Base-by-base conservation (phyloP, 2,797 vertebrate species). In the Sorex maritimensis region DNA sequence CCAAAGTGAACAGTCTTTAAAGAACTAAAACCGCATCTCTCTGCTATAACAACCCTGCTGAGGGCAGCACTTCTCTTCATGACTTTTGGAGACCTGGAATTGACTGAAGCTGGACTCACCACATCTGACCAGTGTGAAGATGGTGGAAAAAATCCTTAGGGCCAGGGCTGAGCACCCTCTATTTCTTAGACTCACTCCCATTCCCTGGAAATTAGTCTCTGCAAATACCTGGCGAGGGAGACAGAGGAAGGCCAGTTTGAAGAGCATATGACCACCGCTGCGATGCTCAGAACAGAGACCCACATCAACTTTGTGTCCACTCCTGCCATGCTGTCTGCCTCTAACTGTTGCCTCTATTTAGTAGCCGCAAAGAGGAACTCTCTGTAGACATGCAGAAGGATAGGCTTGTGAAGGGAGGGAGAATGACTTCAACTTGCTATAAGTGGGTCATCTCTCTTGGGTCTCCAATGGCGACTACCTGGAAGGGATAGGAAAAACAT, bases 11-110 rank as follows among this genome's bases (percentile, higher is more conserved):
- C 61, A 46, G 23, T 34, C 89, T 79, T 84, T 44, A 30, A 71
- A 77, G 17, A 88, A 95, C 63, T 71, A 80, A 85, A 63, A 77
- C 63, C n/a, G 71, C 86, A 10, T 82, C 69, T 81, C 26, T 86
- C 61, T 15, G n/a, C 17, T 30, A 12, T 46, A 73, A 46, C 34
- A 82, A 28, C 63, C 72, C 58, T 89, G 13, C 30, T 94, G 68
- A 81, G 24, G 10, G 4, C 69, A 23, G 55, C 8, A 90, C 61
- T 63, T 58, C 84, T 65, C 6, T n/a, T 69, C 28, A 1, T 1
- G 4, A 67, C 49, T 75, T 24, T 77, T 77, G 6, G 24, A n/a
- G 49, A 80, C 71, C 63, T 63, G 26, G 17, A 78, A 81, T 63
- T 44, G 72, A 14, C 14, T 44, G 28, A 9, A 30, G 28, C 58